Evolutionary conservation across 2,888 invertebrate species (phyloP).

Genomic region (Sphecodes monilicornis): DNA sequence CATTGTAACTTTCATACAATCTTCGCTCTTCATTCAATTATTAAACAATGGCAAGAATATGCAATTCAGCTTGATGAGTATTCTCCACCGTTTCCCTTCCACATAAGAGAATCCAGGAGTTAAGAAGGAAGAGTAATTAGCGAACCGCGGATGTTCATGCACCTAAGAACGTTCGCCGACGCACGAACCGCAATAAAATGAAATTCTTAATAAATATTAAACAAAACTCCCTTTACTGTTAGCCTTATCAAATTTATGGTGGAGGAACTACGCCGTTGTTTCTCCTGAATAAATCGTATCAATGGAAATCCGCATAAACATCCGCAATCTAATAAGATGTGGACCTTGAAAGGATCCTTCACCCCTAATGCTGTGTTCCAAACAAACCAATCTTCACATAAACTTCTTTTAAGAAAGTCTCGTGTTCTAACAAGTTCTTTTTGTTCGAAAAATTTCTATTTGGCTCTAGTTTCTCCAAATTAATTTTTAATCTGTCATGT

Average conservation of each 20-base stretch:
- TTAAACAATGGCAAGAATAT: not conserved
- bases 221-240: not conserved
- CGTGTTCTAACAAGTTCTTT: too few species aligned
- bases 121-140: constrained; percentile 1
- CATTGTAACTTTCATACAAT: not conserved
- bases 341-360: too few species aligned
- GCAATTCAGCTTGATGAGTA: not conserved
- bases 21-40: not conserved
- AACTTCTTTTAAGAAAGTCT: too few species aligned
- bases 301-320: not conserved
- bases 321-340: not conserved
- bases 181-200: not conserved
- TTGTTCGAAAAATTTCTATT: too few species aligned
- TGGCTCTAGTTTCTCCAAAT: too few species aligned
- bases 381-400: too few species aligned
- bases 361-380: too few species aligned
- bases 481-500: too few species aligned
- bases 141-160: not conserved
- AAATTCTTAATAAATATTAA: constrained; percentile 2
- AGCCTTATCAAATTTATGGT: not conserved
- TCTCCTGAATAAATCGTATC: too few species aligned
- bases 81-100: not conserved
- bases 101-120: not conserved
- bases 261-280: not conserved
- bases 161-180: not conserved